Evolutionary conservation across 2,113 vertebrate genomes (phyloP).

Genomic region (Azemiops feae): DNA sequence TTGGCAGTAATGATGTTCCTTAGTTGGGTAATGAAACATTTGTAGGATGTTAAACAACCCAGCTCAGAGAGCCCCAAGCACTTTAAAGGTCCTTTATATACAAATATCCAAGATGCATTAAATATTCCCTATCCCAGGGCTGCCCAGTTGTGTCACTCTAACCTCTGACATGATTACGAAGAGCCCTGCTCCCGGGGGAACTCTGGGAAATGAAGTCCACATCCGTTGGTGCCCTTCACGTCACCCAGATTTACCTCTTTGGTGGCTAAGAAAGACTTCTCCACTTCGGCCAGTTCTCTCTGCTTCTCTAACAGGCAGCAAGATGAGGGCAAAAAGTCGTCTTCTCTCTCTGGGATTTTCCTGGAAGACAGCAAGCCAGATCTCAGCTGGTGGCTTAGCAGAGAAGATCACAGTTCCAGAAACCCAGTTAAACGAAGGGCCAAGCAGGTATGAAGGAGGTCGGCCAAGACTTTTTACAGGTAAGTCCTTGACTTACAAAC

Average conservation of each 20-base stretch:
- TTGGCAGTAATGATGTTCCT: too few relatives aligned
- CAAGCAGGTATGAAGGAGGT: too few relatives aligned
- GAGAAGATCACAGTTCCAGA: not conserved
- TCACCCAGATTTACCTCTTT: constrained; percentile 61
- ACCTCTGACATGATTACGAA: not conserved
- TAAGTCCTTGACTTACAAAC: too few relatives aligned
- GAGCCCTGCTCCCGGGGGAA: not conserved
- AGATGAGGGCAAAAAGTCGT: not conserved
- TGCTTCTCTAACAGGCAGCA: constrained; percentile 66
- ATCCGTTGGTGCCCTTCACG: not conserved
- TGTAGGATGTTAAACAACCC: too few relatives aligned
- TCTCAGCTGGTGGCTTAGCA: not conserved
- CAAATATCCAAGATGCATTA: too few relatives aligned
- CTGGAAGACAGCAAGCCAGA: constrained; percentile 28
- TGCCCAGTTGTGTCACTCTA: not conserved
- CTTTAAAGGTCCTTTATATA: too few relatives aligned
- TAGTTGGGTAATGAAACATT: too few relatives aligned
- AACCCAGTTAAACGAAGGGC: not conserved
- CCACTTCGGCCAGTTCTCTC: constrained; percentile 50
- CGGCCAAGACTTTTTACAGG: not conserved
- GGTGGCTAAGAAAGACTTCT: constrained; percentile 48
- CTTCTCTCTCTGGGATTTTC: not conserved
- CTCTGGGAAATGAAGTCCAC: not conserved
- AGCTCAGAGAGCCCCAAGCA: too few relatives aligned
- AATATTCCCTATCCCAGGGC: not conserved